Percentiles rank a stretch among this genome's conserved stretches.
Evolutionary conservation across 2,113 vertebrate species (phyloP).

Genomic region (Hepsetus odoe): DNA sequence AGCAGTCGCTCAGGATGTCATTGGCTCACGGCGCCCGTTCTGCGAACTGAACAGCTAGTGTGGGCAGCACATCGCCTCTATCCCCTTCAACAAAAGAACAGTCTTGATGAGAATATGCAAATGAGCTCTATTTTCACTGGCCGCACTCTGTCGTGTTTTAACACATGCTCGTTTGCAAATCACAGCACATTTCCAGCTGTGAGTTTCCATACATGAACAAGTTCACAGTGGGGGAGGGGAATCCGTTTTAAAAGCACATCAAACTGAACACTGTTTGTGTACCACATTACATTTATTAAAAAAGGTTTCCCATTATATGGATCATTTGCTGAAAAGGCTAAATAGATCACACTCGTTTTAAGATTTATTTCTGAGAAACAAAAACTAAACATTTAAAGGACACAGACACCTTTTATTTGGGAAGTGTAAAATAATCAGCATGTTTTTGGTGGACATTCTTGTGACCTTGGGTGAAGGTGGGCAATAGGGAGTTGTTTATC

Average conservation of each 20-base stretch:
- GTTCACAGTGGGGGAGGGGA: too few relatives aligned
- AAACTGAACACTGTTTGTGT: too few relatives aligned
- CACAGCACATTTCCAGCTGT: too few relatives aligned
- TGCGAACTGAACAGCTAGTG: background rate
- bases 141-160: background rate
- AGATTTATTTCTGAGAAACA: slow-evolving; percentile 10
- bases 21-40: slow-evolving; percentile 47
- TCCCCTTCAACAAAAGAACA: too few relatives aligned
- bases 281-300: too few relatives aligned
- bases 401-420: slow-evolving; percentile 40
- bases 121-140: background rate
- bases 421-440: slow-evolving; percentile 29
- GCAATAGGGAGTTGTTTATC: slow-evolving; percentile 5
- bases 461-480: slow-evolving; percentile 21
- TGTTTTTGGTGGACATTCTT: slow-evolving; percentile 5
- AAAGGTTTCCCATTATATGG: background rate
- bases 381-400: slow-evolving; percentile 13
- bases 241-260: too few relatives aligned
- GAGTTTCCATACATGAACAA: too few relatives aligned
- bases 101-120: background rate
- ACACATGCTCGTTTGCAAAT: too few relatives aligned
- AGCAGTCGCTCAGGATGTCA: slow-evolving; percentile 59
- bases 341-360: background rate
- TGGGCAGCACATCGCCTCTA: background rate
- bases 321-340: background rate